Percentiles rank a stretch among this genome's conserved stretches.
These are phyloP conservation scores for Patella pellucida DNA, from an alignment of 2,888 invertebrate species.

Conservation along the genomic window DNA sequence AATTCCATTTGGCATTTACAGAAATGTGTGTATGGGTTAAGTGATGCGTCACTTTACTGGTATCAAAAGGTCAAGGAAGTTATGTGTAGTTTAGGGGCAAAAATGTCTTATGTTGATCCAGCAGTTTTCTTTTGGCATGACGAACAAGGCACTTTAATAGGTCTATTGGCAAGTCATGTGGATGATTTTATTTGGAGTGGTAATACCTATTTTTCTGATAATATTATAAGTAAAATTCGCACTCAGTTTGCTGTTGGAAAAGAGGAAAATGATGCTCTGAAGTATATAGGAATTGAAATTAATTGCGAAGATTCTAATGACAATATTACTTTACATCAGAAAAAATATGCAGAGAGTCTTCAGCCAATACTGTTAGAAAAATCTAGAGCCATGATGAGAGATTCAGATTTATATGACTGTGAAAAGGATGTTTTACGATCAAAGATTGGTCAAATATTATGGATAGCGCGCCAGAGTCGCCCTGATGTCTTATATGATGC, in stretches of 20 bases:
- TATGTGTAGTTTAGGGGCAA: not conserved
- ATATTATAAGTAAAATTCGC: constrained; percentile 17
- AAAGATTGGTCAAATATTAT: constrained; percentile 17
- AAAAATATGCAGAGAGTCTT: constrained; percentile 6
- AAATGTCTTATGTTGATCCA: not conserved
- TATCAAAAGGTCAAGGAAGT: not conserved
- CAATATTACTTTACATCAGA: not conserved
- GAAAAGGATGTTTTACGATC: constrained; percentile 12
- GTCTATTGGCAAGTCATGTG: constrained; percentile 25
- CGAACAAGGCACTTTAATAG: constrained; percentile 10
- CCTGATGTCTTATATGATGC: constrained; percentile 1
- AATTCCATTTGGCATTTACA: not conserved
- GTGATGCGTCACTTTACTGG: constrained; percentile 6
- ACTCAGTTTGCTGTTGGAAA: constrained; percentile 20
- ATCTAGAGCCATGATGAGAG: not conserved
- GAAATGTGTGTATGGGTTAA: constrained; percentile 6
- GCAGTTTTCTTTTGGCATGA: constrained; percentile 18
- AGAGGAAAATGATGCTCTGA: constrained; percentile 15
- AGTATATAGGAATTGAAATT: constrained; percentile 21
- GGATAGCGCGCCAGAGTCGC: constrained; percentile 4
- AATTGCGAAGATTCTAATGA: constrained; percentile 5
- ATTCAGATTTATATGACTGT: not conserved
- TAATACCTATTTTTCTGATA: constrained; percentile 16
- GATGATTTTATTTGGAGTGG: constrained; percentile 24
- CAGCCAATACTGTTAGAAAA: not conserved